phyloP scores from a whole-genome alignment of 2,113 vertebrate genomes.

The Paracanthobrama guichenoti region DNA sequence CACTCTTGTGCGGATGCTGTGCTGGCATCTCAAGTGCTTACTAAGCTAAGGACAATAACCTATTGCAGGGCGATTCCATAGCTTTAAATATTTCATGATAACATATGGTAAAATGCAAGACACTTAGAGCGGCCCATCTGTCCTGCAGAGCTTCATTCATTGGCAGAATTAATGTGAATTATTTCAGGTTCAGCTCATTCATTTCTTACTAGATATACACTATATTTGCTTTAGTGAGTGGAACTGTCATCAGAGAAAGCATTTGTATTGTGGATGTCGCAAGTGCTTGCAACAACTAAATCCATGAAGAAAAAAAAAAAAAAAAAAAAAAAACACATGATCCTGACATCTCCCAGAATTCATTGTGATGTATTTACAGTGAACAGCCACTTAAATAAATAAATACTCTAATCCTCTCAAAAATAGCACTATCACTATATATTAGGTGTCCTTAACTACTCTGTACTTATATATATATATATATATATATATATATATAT shows the following conservation, averaged over 20 bases:
- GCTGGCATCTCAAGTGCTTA: constrained; percentile 15
- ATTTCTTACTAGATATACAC: constrained; percentile 6
- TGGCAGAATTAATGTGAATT: constrained; percentile 3
- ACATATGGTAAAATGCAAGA: constrained; percentile 2
- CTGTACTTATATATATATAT: too few relatives aligned
- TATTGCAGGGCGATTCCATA: neutral
- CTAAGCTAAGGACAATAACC: neutral
- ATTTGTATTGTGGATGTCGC: neutral
- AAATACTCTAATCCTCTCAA: too few relatives aligned
- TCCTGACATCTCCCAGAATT: neutral
- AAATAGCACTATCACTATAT: too few relatives aligned
- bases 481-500: too few relatives aligned
- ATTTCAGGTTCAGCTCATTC: constrained; percentile 32
- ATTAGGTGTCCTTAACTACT: too few relatives aligned
- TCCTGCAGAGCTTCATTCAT: constrained; percentile 34
- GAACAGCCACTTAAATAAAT: too few relatives aligned
- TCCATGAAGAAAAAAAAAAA: neutral
- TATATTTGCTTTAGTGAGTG: neutral
- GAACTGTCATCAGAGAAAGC: neutral
- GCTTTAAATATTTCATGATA: constrained; percentile 29
- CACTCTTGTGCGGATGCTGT: neutral
- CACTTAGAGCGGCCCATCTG: constrained; percentile 45
- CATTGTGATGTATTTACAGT: neutral
- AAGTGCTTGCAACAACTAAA: neutral
- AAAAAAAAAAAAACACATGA: neutral